Percentiles rank a stretch among this genome's conserved stretches.
phyloP scores from a whole-genome alignment of 2,888 invertebrate species.

The Nudaria mundana region DNA sequence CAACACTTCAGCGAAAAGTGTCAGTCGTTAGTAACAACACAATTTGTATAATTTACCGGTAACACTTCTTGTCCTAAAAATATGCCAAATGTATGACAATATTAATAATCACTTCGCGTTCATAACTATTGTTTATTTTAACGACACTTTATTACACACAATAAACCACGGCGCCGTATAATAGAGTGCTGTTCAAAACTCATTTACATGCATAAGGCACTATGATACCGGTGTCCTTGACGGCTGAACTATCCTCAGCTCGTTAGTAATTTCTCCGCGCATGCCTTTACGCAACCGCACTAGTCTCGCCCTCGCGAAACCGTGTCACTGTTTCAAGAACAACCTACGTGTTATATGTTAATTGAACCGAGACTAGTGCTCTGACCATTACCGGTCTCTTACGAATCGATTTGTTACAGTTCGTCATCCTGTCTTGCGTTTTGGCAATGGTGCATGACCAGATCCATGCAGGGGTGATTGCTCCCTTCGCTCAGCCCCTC shows the following conservation, averaged over 20 bases:
- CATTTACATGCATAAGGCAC: conserved; percentile 55
- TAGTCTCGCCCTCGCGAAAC: conserved; percentile 64
- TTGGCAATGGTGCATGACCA: conserved; percentile 58
- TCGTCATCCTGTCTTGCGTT: conserved; percentile 67
- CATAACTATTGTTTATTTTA: conserved; percentile 1
- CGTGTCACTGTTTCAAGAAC: conserved; percentile 78
- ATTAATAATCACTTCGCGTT: conserved; percentile 1
- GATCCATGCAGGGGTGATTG: conserved; percentile 42
- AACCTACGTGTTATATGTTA: conserved; percentile 37
- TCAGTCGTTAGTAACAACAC: too few species aligned
- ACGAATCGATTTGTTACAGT: conserved; percentile 45
- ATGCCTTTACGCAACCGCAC: conserved; percentile 59
- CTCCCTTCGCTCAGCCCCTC: conserved; percentile 46
- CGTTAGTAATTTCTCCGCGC: conserved; percentile 72
- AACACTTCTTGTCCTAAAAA: too few species aligned
- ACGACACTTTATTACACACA: neutral
- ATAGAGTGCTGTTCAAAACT: conserved; percentile 18
- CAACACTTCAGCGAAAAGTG: too few species aligned
- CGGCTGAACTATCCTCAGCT: conserved; percentile 52
- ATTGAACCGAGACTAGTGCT: conserved; percentile 23
- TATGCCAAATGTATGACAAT: neutral
- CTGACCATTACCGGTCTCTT: conserved; percentile 25
- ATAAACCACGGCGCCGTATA: conserved; percentile 1
- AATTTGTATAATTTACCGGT: too few species aligned
- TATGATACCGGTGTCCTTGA: conserved; percentile 57